Base-by-base conservation (phyloP, 2,888 invertebrate species). In the Tipula confusa region DNA sequence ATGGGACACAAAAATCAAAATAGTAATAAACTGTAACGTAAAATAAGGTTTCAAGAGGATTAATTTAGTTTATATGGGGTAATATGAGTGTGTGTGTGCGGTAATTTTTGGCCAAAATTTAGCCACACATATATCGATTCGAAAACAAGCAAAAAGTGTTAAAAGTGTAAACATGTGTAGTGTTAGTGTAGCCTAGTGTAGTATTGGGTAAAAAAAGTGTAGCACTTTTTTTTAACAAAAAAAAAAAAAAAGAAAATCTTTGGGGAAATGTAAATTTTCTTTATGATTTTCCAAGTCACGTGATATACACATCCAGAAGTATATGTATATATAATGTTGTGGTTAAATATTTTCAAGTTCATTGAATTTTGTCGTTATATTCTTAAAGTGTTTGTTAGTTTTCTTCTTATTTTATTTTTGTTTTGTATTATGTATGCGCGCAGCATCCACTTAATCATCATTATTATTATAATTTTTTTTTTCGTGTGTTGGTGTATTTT, bases 361-460 rank as follows among this genome's bases (percentile, higher is more conserved):
- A 64, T 64, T 64, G 64, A 64, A 64, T 64, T 64, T 64, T 64
- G 64, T 64, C 64, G 64, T 64, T 64, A 64, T 64, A 64, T 64
- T 64, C 64, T 64, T 64, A 64, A 64, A 64, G 64, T 64, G 64
- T 64, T 64, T 64, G 64, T 64, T 64, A 64, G 64, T 64, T 64
- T 64, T 64, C 64, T 64, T 64, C 64, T 64, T 64, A 64, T 9
- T 33, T 18, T 24, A 24, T 24, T 64, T 18, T 64, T 64, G 24
- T 43, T 43, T 36, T 6, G 9, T 38, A 18, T 64, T 33, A 24
- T 64, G 24, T 64, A 64, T 64, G 64, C 64, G 64, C 64, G 64
- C 64, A 64, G 64, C 64, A 64, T 64, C 64, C 64, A 64, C 64
- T 64, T 64, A 64, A 64, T 64, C 64, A 64, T 64, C 64, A 64